Percentiles rank a stretch among this genome's conserved stretches.
phyloP scores from a whole-genome alignment of 64 coral and sea anemone species.

The Platygyra sinensis region DNA sequence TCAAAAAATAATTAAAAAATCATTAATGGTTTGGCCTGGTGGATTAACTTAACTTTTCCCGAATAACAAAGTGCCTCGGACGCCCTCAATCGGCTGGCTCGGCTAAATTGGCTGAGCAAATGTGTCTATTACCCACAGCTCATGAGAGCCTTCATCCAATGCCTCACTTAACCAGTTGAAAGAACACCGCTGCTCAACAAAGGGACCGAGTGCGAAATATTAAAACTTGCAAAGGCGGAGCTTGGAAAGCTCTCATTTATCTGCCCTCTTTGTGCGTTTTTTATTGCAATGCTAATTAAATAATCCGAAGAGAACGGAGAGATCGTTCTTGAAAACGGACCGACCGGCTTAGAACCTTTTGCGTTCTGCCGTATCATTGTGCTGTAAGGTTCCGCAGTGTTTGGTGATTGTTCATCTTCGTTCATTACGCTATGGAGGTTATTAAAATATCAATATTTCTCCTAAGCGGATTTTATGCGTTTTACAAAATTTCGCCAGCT shows the following conservation, averaged over 20 bases:
- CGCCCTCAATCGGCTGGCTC: constrained; percentile 58
- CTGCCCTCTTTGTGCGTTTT: constrained; percentile 77
- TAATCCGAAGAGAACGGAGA: constrained; percentile 85
- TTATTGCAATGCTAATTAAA: constrained; percentile 98
- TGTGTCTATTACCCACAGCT: constrained; percentile 22
- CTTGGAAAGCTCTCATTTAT: constrained; percentile 89
- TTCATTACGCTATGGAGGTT: constrained; percentile 42
- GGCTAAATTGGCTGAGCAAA: constrained; percentile 38
- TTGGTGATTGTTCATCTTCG: constrained; percentile 23
- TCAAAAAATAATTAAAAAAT: constrained; percentile 99
- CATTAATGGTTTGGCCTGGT: constrained; percentile 88
- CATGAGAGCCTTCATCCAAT: neutral
- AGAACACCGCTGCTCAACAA: constrained; percentile 38
- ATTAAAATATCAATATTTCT: constrained; percentile 63
- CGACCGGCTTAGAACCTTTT: constrained; percentile 52
- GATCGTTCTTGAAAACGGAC: constrained; percentile 70
- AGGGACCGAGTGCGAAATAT: constrained; percentile 58
- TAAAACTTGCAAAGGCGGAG: constrained; percentile 81
- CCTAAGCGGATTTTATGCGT: constrained; percentile 43
- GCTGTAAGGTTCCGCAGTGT: constrained; percentile 4
- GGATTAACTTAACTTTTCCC: constrained; percentile 86
- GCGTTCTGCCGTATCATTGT: constrained; percentile 18
- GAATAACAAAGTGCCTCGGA: constrained; percentile 54
- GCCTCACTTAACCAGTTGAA: constrained; percentile 12
- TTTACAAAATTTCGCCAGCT: constrained; percentile 10